Conservation (phyloP, 2,888 invertebrate species). For the Melanophora roralis region DNA sequence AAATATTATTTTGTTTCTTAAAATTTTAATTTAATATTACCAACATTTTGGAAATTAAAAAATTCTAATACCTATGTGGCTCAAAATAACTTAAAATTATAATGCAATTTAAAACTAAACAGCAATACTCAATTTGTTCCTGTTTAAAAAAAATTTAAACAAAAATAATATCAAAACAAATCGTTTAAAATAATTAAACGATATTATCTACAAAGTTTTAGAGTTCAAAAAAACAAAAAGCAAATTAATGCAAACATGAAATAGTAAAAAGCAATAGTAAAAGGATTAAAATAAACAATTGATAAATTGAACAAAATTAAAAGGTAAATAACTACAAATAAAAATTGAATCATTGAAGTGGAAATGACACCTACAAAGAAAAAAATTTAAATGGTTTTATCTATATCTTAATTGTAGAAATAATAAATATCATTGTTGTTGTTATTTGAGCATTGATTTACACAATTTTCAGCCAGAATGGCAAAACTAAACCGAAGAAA, state of each 20-base stretch:
- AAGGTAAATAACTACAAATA: constrained; percentile 34
- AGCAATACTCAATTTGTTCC: no score
- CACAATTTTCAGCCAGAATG: constrained; percentile 37
- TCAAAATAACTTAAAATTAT: no score
- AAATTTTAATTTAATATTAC: no score
- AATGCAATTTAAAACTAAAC: no score
- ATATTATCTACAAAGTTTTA: constrained; percentile 41
- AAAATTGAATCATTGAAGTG: no score
- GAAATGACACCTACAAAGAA: no score
- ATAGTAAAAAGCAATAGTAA: constrained; percentile 30
- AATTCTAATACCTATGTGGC: no score
- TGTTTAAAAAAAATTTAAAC: not conserved
- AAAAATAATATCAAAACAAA: constrained; percentile 24
- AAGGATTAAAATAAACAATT: constrained; percentile 56
- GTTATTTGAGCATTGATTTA: constrained; percentile 52
- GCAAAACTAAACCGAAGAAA: not conserved
- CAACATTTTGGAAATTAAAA: no score
- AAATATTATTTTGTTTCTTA: no score
- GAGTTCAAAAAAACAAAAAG: not conserved
- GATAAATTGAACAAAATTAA: constrained; percentile 45
- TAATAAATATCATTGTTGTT: constrained; percentile 26
- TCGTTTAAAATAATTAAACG: constrained; percentile 17
- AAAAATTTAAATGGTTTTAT: constrained; percentile 17
- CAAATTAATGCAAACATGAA: constrained; percentile 4
- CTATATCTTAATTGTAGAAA: not conserved